Evolutionary conservation across 2,113 vertebrate genomes (phyloP).

Genomic region (Tamias sibiricus): DNA sequence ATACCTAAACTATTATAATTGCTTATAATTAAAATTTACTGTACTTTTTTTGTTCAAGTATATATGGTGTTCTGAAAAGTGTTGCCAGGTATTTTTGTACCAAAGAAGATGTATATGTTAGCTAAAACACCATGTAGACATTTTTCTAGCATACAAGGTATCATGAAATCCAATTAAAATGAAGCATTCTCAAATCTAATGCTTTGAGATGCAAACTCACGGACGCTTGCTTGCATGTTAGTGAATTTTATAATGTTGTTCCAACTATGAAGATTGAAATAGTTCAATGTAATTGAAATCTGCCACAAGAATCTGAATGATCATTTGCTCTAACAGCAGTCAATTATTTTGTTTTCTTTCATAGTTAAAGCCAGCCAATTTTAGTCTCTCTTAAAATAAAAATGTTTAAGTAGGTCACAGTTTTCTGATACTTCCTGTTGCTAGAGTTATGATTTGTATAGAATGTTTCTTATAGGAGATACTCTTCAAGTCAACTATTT

Average conservation of each 20-base stretch:
- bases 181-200: slow-evolving; percentile 13
- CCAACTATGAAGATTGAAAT: neutral
- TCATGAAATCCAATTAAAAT: slow-evolving; percentile 12
- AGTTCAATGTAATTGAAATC: slow-evolving; percentile 1
- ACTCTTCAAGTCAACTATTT: neutral
- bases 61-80: neutral
- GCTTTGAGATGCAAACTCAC: neutral
- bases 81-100: neutral
- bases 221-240: neutral
- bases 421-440: slow-evolving; percentile 6
- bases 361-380: neutral
- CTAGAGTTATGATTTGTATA: slow-evolving; percentile 18
- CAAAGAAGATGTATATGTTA: neutral
- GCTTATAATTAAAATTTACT: neutral
- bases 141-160: neutral
- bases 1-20: neutral
- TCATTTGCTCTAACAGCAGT: neutral
- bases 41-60: neutral
- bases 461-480: neutral
- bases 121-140: neutral
- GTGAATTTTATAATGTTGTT: neutral
- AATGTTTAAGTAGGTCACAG: slow-evolving; percentile 48
- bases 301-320: neutral
- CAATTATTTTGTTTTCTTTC: slow-evolving; percentile 16
- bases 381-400: slow-evolving; percentile 61